A percentile compares a stretch with the other conserved stretches of the same genome.
phyloP scores from a whole-genome alignment of 2,888 invertebrate genomes.

The Callimorpha dominula region DNA sequence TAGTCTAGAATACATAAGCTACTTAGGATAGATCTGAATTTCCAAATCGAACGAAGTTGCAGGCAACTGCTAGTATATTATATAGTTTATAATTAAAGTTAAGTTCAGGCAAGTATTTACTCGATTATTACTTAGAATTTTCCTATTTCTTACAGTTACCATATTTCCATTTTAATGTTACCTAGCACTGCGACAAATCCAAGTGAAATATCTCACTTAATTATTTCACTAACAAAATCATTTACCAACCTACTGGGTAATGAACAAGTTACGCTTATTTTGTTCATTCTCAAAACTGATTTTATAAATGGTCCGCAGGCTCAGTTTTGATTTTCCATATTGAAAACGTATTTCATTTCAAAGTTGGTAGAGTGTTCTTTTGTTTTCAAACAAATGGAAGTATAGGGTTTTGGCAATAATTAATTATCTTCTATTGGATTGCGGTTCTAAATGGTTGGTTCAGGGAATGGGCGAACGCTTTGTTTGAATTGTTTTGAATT shows the following conservation, averaged over 20 bases:
- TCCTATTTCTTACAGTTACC: no score
- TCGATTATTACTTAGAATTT: no score
- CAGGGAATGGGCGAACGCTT: conserved; percentile 10
- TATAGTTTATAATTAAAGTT: no score
- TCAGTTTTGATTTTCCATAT: conserved; percentile 62
- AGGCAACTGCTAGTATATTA: no score
- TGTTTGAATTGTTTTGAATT: conserved; percentile 20
- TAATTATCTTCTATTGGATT: conserved; percentile 58
- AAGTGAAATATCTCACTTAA: neutral
- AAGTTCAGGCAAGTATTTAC: no score
- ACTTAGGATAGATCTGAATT: no score
- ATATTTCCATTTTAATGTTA: neutral
- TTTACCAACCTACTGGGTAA: neutral
- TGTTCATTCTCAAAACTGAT: conserved; percentile 41
- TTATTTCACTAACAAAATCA: conserved; percentile 9
- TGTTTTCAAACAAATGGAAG: conserved; percentile 56
- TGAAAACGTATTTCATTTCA: no score
- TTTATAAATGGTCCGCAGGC: conserved; percentile 62
- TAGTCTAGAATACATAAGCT: no score
- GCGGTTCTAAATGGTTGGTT: conserved; percentile 17
- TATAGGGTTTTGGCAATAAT: conserved; percentile 57
- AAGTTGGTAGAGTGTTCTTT: conserved; percentile 52
- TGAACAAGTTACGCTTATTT: neutral
- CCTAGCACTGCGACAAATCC: no score
- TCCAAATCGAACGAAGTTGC: no score